A percentile compares a stretch with the other conserved stretches of the same genome.
Evolutionary conservation across 2,888 invertebrate species (phyloP).

Genomic region (Mythimna ferrago): DNA sequence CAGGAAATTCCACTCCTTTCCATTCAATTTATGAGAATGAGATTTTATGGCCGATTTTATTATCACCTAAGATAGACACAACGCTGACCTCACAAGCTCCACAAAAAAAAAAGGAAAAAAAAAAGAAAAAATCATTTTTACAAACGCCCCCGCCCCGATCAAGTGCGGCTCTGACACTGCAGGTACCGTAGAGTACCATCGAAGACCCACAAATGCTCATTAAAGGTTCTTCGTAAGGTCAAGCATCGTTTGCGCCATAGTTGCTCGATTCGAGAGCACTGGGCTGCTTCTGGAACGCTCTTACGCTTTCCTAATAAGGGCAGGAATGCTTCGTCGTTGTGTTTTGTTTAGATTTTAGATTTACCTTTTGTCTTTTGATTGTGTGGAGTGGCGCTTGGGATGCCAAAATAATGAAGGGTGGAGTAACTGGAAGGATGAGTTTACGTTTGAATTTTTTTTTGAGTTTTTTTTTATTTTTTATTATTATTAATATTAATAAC

Average conservation of each 20-base stretch:
- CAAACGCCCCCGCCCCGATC: neutral
- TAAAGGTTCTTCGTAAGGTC: slow-evolving; percentile 53
- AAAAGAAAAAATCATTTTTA: neutral
- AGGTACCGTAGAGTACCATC: slow-evolving; percentile 52
- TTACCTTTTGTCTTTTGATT: slow-evolving; percentile 28
- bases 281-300: slow-evolving; percentile 35
- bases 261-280: slow-evolving; percentile 55
- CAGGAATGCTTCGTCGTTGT: slow-evolving; percentile 5
- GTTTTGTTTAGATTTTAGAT: slow-evolving; percentile 15
- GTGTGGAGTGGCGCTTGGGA: slow-evolving; percentile 10
- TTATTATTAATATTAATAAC: no score
- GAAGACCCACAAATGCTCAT: slow-evolving; percentile 59
- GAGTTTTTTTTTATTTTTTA: no score
- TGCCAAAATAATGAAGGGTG: slow-evolving; percentile 11
- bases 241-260: slow-evolving; percentile 52
- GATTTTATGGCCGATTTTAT: no score
- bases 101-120: no score
- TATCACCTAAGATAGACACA: no score
- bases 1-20: no score
- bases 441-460: no score
- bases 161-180: slow-evolving; percentile 41
- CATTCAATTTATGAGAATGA: no score
- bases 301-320: slow-evolving; percentile 38
- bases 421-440: neutral
- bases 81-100: no score